Percentiles rank a stretch among this genome's conserved stretches.
These are phyloP conservation scores for Callipepla californica DNA, from an alignment of 2,113 vertebrate genomes.

Conservation along the genomic window DNA sequence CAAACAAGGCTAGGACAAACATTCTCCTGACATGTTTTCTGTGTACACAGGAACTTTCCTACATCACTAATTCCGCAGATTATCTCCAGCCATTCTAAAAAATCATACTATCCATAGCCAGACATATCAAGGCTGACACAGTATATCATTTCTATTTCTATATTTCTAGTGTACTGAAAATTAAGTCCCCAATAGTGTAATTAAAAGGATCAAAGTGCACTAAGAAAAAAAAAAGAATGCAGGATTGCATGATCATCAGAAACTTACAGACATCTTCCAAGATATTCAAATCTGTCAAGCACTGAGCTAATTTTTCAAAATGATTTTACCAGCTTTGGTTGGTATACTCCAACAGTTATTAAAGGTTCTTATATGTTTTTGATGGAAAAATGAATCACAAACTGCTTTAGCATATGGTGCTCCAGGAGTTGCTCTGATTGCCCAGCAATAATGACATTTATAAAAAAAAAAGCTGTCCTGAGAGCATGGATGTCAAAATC, in stretches of 20 bases:
- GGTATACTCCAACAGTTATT: neutral
- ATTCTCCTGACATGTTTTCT: neutral
- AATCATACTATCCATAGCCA: neutral
- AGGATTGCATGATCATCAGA: accelerated
- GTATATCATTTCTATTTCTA: accelerated
- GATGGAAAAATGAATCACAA: neutral
- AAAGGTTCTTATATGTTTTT: neutral
- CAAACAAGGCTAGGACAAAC: neutral
- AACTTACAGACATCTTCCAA: neutral
- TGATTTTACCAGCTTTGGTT: neutral
- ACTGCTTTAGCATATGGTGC: neutral
- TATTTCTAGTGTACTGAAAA: neutral
- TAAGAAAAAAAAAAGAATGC: accelerated
- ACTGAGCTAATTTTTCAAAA: neutral
- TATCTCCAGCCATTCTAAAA: neutral
- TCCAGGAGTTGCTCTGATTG: neutral
- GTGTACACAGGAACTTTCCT: neutral
- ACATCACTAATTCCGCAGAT: neutral
- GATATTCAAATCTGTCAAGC: accelerated
- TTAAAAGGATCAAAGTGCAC: neutral
- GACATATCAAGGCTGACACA: neutral
- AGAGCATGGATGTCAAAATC: neutral
- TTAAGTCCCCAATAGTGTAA: neutral
- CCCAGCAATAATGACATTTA: accelerated
- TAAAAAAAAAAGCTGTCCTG: neutral